Evolutionary conservation across 2,888 invertebrate species (phyloP).

Genomic region (Ormyrus thymus): DNA sequence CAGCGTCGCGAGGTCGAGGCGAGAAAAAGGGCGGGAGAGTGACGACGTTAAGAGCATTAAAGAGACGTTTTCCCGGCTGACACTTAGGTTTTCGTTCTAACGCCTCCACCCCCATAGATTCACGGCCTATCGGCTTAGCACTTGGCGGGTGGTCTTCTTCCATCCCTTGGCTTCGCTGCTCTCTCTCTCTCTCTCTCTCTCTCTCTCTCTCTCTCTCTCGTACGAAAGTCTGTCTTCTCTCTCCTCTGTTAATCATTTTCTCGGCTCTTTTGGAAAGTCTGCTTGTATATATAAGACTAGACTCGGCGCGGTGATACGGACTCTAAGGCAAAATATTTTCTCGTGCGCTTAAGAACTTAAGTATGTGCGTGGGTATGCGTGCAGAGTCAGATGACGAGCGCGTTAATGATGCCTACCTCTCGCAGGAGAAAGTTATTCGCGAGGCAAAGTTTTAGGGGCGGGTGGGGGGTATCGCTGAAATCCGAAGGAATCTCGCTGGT

Average conservation of each 20-base stretch:
- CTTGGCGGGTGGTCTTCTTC: constrained; percentile 68
- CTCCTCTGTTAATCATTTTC: constrained; percentile 66
- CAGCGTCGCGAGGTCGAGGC: constrained; percentile 58
- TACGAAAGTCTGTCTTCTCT: constrained; percentile 52
- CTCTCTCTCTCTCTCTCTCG: constrained; percentile 21
- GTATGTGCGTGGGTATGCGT: constrained; percentile 52
- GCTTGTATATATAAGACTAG: not conserved
- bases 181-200: constrained; percentile 34
- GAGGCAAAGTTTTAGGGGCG: not conserved
- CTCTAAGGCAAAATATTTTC: constrained; percentile 44
- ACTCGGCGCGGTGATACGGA: not conserved
- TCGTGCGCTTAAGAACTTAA: constrained; percentile 62
- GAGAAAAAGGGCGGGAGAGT: constrained; percentile 59
- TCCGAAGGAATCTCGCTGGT: not conserved
- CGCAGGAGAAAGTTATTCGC: constrained; percentile 8
- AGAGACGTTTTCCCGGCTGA: constrained; percentile 72
- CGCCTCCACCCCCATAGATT: constrained; percentile 66
- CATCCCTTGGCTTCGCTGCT: constrained; percentile 50
- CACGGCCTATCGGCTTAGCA: constrained; percentile 73
- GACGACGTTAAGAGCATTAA: constrained; percentile 73
- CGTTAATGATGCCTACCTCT: constrained; percentile 28
- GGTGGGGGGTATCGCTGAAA: not conserved
- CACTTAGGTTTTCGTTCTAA: constrained; percentile 69
- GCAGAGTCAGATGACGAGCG: constrained; percentile 35
- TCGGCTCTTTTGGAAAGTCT: constrained; percentile 55